A percentile compares a stretch with the other conserved stretches of the same genome.
Evolutionary conservation across 92 coral and sea anemone genomes (phyloP).

Genomic region (Epizoanthus scotinus): DNA sequence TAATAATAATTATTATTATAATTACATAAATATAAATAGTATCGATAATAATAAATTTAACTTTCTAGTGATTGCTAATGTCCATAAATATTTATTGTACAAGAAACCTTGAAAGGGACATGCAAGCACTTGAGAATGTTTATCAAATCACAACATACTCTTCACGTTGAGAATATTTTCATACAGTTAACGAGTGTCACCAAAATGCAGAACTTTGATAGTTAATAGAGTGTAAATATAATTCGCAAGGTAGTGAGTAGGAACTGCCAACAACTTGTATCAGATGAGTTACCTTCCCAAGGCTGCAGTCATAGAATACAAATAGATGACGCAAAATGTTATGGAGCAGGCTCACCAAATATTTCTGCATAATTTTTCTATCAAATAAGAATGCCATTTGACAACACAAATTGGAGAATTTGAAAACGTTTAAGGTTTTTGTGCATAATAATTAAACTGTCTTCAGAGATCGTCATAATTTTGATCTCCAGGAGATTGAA

Average conservation of each 20-base stretch:
- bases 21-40: constrained; percentile 18
- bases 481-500: background rate
- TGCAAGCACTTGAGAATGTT: background rate
- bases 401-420: background rate
- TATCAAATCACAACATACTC: too few relatives aligned
- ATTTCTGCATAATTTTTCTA: too few relatives aligned
- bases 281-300: too few relatives aligned
- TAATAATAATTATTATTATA: constrained; percentile 9
- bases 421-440: constrained; percentile 13
- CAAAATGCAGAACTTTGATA: background rate
- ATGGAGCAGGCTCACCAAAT: too few relatives aligned
- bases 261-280: background rate
- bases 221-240: background rate
- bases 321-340: too few relatives aligned
- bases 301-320: too few relatives aligned
- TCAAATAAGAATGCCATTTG: background rate
- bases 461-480: background rate
- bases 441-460: constrained; percentile 4
- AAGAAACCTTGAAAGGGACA: constrained; percentile 23
- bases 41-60: constrained; percentile 30
- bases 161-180: background rate
- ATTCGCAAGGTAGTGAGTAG: background rate
- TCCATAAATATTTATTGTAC: constrained; percentile 40
- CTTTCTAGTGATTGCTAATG: constrained; percentile 11
- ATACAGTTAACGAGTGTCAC: background rate